These are phyloP conservation scores for Riparia riparia DNA, from an alignment of 2,113 vertebrate species.

Conservation along the genomic window DNA sequence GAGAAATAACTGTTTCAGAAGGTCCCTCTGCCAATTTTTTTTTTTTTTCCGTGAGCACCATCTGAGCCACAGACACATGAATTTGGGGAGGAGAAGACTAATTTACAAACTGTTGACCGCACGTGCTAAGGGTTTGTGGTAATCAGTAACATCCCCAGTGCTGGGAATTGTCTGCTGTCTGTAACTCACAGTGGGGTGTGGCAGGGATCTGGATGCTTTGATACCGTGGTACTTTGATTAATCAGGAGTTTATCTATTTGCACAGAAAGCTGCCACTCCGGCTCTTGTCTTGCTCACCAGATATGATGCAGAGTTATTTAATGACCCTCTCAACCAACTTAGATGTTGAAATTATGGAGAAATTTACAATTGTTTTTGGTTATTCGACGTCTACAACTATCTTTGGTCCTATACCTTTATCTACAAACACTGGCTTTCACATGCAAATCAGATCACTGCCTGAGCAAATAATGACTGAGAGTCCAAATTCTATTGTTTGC, in stretches of 20 bases:
- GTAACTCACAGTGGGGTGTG: fast-evolving
- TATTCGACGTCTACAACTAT: background rate
- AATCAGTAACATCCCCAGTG: background rate
- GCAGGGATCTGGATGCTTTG: background rate
- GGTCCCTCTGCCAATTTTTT: background rate
- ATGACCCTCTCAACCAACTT: background rate
- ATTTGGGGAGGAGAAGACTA: background rate
- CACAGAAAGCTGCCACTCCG: background rate
- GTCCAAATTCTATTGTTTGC: background rate
- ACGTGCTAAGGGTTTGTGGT: background rate
- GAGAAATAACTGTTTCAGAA: background rate
- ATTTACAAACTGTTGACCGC: background rate
- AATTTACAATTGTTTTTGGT: background rate
- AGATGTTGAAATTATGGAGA: background rate
- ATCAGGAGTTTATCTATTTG: background rate
- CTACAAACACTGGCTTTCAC: background rate
- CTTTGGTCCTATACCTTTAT: background rate
- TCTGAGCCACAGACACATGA: fast-evolving
- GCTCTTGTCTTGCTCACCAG: background rate
- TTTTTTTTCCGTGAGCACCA: background rate
- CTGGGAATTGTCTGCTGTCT: background rate
- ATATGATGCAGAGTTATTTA: background rate
- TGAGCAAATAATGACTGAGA: background rate
- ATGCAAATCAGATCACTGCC: background rate
- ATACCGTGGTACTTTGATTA: background rate